These are phyloP conservation scores for Samia ricini DNA, from an alignment of 1,140 invertebrate genomes.

Conservation along the genomic window DNA sequence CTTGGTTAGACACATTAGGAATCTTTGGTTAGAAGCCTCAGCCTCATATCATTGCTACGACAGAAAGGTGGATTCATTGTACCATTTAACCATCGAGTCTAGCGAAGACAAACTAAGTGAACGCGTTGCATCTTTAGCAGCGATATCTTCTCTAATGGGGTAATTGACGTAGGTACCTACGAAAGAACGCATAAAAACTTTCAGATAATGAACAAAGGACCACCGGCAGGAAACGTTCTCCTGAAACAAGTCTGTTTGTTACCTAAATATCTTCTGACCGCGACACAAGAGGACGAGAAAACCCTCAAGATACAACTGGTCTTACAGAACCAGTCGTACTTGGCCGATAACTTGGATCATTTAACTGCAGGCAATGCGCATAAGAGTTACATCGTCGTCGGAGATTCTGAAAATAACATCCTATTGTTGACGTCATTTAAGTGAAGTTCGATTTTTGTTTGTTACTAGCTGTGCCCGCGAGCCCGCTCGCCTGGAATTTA, in stretches of 20 bases:
- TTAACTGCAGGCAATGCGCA: conserved; percentile 61
- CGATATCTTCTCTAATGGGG: too few relatives aligned
- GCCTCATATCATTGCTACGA: too few relatives aligned
- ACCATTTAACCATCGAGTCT: neutral
- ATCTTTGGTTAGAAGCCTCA: too few relatives aligned
- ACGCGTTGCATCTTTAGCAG: neutral
- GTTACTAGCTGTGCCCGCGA: too few relatives aligned
- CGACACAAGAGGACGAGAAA: conserved; percentile 41
- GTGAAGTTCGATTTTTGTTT: conserved; percentile 36
- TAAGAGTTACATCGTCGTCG: conserved; percentile 66
- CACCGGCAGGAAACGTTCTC: conserved; percentile 64
- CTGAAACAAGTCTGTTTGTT: conserved; percentile 67
- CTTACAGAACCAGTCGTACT: conserved; percentile 53
- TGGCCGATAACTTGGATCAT: conserved; percentile 51
- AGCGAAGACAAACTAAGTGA: neutral
- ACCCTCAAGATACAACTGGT: conserved; percentile 41
- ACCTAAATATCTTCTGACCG: conserved; percentile 58
- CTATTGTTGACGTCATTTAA: conserved; percentile 52
- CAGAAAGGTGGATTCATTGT: too few relatives aligned
- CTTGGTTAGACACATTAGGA: too few relatives aligned
- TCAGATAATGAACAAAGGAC: conserved; percentile 73
- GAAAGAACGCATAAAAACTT: neutral
- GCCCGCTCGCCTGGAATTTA: too few relatives aligned
- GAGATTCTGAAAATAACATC: conserved; percentile 75
- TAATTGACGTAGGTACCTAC: too few relatives aligned